Conservation (phyloP, 1,140 invertebrate species). For the Maconellicoccus hirsutus region DNA sequence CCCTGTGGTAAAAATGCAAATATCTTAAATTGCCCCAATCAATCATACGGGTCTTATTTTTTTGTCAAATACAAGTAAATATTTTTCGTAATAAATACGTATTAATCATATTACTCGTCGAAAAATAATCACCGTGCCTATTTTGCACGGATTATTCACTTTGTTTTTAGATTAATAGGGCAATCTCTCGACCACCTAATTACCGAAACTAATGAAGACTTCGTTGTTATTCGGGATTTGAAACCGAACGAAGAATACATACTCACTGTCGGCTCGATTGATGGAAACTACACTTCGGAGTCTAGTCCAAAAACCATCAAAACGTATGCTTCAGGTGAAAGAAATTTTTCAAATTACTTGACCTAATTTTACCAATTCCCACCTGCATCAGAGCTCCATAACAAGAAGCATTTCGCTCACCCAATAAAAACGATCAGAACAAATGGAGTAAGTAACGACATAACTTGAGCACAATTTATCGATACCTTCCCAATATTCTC, state of each 20-base stretch:
- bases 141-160: not conserved
- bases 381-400: too few relatives aligned
- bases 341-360: too few relatives aligned
- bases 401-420: too few relatives aligned
- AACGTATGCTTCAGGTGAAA: slow-evolving; percentile 48
- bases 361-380: too few relatives aligned
- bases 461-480: too few relatives aligned
- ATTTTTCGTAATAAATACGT: slow-evolving; percentile 12
- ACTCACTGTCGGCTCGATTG: slow-evolving; percentile 81
- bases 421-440: too few relatives aligned
- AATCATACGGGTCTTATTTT: slow-evolving; percentile 58
- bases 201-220: slow-evolving; percentile 59
- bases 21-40: not conserved
- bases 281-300: slow-evolving; percentile 62
- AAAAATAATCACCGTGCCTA: not conserved
- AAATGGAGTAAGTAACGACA: too few relatives aligned
- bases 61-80: slow-evolving; percentile 67
- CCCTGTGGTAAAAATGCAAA: slow-evolving; percentile 39
- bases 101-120: not conserved
- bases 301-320: slow-evolving; percentile 65
- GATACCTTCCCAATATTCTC: too few relatives aligned
- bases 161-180: slow-evolving; percentile 44
- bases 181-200: slow-evolving; percentile 48
- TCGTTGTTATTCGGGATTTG: slow-evolving; percentile 61
- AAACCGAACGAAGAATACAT: slow-evolving; percentile 77